Evolutionary conservation across 2,888 invertebrate species (phyloP).

Genomic region (Melinaea marsaeus): DNA sequence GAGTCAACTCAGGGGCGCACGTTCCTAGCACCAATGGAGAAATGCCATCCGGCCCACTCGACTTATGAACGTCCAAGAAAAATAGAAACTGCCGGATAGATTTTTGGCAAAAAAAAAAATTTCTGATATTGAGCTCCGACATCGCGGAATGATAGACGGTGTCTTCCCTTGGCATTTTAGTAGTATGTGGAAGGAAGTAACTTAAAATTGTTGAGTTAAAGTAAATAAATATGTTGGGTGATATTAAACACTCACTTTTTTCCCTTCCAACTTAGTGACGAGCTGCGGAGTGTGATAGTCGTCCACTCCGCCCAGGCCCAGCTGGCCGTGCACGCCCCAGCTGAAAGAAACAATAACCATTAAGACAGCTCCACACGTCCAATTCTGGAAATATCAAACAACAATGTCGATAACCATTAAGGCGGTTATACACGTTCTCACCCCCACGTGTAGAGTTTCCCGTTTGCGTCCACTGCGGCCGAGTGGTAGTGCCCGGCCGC

Average conservation of each 20-base stretch:
- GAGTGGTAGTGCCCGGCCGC: conserved; percentile 95
- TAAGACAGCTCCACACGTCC: background rate
- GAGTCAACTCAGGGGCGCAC: too few species aligned
- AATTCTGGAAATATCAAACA: background rate
- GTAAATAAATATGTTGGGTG: background rate
- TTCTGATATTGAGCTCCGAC: too few species aligned
- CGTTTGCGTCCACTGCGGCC: conserved; percentile 86
- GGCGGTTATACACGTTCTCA: conserved; percentile 40
- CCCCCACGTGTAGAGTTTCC: conserved; percentile 94
- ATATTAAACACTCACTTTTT: conserved; percentile 50
- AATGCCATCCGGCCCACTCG: too few species aligned
- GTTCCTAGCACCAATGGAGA: too few species aligned
- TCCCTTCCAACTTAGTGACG: conserved; percentile 64
- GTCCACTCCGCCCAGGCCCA: conserved; percentile 90
- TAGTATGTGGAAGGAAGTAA: too few species aligned
- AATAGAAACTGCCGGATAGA: too few species aligned
- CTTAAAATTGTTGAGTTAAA: background rate
- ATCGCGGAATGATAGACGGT: too few species aligned
- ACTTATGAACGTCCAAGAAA: too few species aligned
- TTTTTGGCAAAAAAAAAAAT: too few species aligned
- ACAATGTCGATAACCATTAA: background rate
- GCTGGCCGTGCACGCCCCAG: conserved; percentile 96
- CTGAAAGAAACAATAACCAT: conserved; percentile 42
- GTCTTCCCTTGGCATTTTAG: too few species aligned
- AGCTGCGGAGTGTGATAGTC: conserved; percentile 74